Evolutionary conservation across 2,888 invertebrate species (phyloP), one percentile per base, ranked within the genome.

Genomic region (Eristalis intricaria): DNA sequence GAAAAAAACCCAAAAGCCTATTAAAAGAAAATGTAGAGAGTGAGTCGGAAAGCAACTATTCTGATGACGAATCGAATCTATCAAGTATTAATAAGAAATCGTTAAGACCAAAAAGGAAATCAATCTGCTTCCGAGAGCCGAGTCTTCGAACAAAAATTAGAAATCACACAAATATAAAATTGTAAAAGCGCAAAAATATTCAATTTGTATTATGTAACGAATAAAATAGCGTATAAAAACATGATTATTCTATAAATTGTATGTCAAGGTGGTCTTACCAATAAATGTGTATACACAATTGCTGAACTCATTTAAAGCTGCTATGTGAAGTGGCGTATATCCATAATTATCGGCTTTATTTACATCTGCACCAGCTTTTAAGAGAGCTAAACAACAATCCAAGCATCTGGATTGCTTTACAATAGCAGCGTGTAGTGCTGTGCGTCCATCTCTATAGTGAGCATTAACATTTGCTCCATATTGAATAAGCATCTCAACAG

Each of bases 251-350:
- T 60, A 26, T 13, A 13, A 26, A 15, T 60, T 60, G 26, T 23
- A 23, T 58, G 58, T 23, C 58, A 64, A 32, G 35, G 35, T 22
- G 22, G 15, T 69, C 94, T 95, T 75, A 90, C 93, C 93, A 88
- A 97, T 93, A 71, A 97, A 93, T 75, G 96, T 93, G 90, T 96
- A 94, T 15, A 96, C 97, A 90, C 96, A 96, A 22, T 95, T 94
- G 8, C 97, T 96, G 90, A 96, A 96, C 92, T 97, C 97, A 91
- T 97, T 97, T 35, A 97, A 93, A 0, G 97, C 97, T 0, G 97
- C 97, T 63, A 97, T 95, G 91, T 97, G 97, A 40, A 97, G 92
- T 0, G 97, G 96, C 0, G 97, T 97, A 90, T 97, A 97, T n/a
- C 97, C 97, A 90, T 96, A 97, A 89, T 95, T 95, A 90, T 97